Percentiles rank a stretch among this genome's conserved stretches.
Evolutionary conservation across 2,797 vertebrate species (phyloP).

Genomic region (Gymnopithys bicolor): DNA sequence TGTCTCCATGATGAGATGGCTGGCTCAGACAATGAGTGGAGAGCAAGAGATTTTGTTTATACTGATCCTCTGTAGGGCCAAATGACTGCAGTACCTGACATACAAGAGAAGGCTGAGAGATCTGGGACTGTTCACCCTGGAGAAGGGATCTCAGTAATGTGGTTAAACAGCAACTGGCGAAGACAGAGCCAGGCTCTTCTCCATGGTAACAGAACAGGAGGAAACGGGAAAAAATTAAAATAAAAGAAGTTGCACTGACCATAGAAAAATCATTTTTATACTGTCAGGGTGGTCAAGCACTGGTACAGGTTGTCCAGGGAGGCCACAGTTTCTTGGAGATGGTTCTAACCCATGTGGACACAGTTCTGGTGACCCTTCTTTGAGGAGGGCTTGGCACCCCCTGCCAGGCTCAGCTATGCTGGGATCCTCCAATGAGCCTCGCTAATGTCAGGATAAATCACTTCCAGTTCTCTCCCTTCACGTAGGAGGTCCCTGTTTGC

Average conservation of each 20-base stretch:
- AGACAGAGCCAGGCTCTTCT: not conserved
- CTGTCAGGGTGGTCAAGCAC: not conserved
- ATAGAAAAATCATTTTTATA: not conserved
- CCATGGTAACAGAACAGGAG: not conserved
- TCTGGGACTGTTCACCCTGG: not conserved
- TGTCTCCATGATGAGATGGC: not conserved
- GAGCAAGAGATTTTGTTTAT: not conserved
- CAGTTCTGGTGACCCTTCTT: too few relatives aligned
- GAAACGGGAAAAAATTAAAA: not conserved
- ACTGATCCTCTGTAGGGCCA: not conserved
- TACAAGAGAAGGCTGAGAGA: not conserved
- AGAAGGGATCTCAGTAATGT: not conserved
- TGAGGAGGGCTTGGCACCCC: not conserved
- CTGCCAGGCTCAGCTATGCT: not conserved
- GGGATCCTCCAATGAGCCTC: not conserved
- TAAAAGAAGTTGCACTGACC: not conserved
- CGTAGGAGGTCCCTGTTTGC: accelerated
- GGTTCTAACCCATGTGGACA: not conserved
- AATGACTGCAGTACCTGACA: not conserved
- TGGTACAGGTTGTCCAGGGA: not conserved
- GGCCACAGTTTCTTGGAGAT: not conserved
- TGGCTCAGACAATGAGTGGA: not conserved
- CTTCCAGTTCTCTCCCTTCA: not conserved
- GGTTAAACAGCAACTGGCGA: not conserved
- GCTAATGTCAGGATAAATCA: not conserved